These are phyloP conservation scores for Drosophila neonasuta DNA, from an alignment of 2,888 invertebrate species.

Conservation along the genomic window DNA sequence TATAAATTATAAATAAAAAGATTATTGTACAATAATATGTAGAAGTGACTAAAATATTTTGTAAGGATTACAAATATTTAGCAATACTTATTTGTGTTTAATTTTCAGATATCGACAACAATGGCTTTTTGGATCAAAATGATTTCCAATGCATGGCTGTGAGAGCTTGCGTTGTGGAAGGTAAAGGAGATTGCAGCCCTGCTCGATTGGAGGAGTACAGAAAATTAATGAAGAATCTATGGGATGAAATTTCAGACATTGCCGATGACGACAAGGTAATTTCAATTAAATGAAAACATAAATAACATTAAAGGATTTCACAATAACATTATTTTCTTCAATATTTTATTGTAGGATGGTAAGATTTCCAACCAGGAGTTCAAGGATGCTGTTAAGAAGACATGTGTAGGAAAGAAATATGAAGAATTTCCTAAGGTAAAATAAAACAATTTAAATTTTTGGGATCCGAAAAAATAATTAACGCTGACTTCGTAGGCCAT, in stretches of 20 bases:
- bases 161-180: conserved; percentile 90
- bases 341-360: conserved; percentile 86
- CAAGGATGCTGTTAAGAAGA: conserved; percentile 90
- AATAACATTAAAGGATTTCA: not conserved
- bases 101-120: conserved; percentile 90
- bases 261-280: conserved; percentile 92
- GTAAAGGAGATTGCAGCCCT: conserved; percentile 90
- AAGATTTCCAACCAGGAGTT: conserved; percentile 91
- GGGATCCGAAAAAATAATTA: not conserved
- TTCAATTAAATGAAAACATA: not conserved
- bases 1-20: no score
- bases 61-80: no score
- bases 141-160: conserved; percentile 93
- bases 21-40: no score
- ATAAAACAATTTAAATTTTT: not conserved
- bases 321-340: not conserved
- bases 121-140: conserved; percentile 90
- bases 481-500: conserved; percentile 84
- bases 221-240: conserved; percentile 91
- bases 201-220: conserved; percentile 89
- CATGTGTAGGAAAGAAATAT: conserved; percentile 89
- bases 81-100: not conserved
- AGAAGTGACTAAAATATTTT: no score
- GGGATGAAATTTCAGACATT: conserved; percentile 93
- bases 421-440: conserved; percentile 88